Conservation (phyloP, 2,888 invertebrate genomes). For the Tetrapedia diversipes region DNA sequence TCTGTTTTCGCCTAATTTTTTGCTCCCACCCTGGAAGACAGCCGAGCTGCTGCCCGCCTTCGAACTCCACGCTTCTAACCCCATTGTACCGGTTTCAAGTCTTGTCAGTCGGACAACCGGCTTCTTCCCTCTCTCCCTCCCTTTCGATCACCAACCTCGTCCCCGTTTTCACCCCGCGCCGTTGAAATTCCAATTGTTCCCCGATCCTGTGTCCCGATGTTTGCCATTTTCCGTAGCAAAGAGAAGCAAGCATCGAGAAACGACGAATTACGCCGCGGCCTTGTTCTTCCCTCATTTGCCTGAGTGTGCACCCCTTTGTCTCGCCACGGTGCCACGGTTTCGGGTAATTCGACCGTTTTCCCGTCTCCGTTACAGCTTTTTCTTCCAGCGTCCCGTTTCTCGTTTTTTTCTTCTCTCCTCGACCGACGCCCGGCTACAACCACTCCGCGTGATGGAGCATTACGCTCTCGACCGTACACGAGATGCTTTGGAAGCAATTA, state of each 20-base stretch:
- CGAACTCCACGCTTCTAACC: constrained; percentile 42
- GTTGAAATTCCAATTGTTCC: constrained; percentile 49
- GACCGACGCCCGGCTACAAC: constrained; percentile 1
- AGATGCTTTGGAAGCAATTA: background rate
- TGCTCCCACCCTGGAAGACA: constrained; percentile 18
- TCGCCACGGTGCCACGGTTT: constrained; percentile 20
- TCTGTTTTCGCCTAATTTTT: constrained; percentile 20
- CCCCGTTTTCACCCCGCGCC: no score
- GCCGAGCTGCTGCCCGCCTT: no score
- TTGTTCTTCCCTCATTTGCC: constrained; percentile 51
- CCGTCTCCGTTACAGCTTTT: background rate
- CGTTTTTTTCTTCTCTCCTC: constrained; percentile 8
- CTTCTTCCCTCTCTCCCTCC: background rate
- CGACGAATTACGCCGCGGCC: constrained; percentile 42
- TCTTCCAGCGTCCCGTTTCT: constrained; percentile 5
- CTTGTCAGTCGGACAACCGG: constrained; percentile 52
- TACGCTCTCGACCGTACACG: constrained; percentile 24
- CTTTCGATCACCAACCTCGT: no score
- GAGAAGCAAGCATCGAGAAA: constrained; percentile 46
- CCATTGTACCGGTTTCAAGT: constrained; percentile 49
- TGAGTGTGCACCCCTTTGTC: constrained; percentile 41
- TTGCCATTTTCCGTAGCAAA: constrained; percentile 37
- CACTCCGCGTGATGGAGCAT: constrained; percentile 38
- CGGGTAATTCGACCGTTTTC: constrained; percentile 47
- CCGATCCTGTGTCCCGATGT: constrained; percentile 24